Conservation (phyloP, 2,113 vertebrate genomes). For the Notiomystis cincta region DNA sequence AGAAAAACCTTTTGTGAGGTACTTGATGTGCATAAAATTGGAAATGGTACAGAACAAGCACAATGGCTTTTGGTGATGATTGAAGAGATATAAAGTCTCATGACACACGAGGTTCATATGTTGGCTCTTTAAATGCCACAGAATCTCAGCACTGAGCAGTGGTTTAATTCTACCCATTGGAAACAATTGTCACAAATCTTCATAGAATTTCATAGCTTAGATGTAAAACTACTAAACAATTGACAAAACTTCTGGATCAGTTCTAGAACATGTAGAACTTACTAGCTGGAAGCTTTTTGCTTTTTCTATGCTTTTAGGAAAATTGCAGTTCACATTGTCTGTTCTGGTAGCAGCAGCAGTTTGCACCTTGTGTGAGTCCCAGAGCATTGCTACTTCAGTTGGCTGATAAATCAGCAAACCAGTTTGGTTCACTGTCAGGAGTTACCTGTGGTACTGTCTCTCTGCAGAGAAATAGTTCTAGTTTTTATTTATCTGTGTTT, state of each 20-base stretch:
- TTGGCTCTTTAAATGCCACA: not conserved
- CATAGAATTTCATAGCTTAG: not conserved
- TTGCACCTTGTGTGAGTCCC: not conserved
- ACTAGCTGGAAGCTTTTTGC: not conserved
- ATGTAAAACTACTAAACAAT: not conserved
- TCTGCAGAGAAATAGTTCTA: not conserved
- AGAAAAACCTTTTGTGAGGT: not conserved
- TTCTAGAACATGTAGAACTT: not conserved
- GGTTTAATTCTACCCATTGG: not conserved
- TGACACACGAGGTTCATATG: not conserved
- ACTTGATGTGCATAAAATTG: not conserved
- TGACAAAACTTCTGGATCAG: not conserved
- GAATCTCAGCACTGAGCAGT: not conserved
- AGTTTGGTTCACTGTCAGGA: not conserved
- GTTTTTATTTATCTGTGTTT: not conserved
- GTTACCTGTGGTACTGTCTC: not conserved
- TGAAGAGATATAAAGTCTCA: not conserved
- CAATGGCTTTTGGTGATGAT: not conserved
- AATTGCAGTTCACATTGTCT: not conserved
- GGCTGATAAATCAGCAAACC: not conserved
- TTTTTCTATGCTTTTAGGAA: not conserved
- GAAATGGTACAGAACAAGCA: not conserved
- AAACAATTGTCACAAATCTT: not conserved
- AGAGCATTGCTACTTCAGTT: not conserved
- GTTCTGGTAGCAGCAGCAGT: not conserved